Percentiles rank a stretch among this genome's conserved stretches.
Evolutionary conservation across 2,888 invertebrate genomes (phyloP).

Genomic region (Ochlodes sylvanus): DNA sequence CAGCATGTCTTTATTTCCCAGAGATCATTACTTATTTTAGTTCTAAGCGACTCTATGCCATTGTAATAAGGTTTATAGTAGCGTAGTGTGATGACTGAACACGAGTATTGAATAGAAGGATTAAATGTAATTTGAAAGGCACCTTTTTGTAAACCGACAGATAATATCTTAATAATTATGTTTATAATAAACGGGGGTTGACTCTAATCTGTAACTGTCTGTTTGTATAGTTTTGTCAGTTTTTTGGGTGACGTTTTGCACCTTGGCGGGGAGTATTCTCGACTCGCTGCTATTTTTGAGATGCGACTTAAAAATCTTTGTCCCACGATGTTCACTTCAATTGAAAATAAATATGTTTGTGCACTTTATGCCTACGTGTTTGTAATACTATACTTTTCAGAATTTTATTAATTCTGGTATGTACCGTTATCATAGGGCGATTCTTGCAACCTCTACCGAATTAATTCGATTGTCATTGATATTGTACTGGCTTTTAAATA

Average conservation of each 20-base stretch:
- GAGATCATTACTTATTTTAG: conserved; percentile 32
- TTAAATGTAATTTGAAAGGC: conserved; percentile 71
- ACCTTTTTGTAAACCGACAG: conserved; percentile 60
- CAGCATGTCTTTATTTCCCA: conserved; percentile 50
- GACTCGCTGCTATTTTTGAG: background rate
- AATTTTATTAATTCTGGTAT: too few relatives aligned
- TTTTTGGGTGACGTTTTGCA: conserved; percentile 69
- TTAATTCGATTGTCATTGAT: too few relatives aligned
- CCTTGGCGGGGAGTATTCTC: conserved; percentile 68
- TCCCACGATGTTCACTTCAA: too few relatives aligned
- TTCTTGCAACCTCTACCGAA: too few relatives aligned
- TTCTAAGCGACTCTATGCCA: conserved; percentile 3
- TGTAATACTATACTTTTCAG: too few relatives aligned
- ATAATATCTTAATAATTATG: conserved; percentile 83
- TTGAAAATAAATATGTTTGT: too few relatives aligned
- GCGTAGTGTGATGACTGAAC: conserved; percentile 47
- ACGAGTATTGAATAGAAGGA: conserved; percentile 64
- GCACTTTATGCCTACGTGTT: too few relatives aligned
- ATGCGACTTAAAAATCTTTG: background rate
- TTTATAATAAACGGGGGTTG: conserved; percentile 75
- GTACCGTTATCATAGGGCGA: too few relatives aligned
- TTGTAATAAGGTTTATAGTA: conserved; percentile 46
- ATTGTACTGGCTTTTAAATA: too few relatives aligned
- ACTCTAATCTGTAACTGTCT: conserved; percentile 82
- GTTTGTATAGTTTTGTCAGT: conserved; percentile 59